Conservation (phyloP, 2,888 invertebrate genomes). For the Carabus problematicus region DNA sequence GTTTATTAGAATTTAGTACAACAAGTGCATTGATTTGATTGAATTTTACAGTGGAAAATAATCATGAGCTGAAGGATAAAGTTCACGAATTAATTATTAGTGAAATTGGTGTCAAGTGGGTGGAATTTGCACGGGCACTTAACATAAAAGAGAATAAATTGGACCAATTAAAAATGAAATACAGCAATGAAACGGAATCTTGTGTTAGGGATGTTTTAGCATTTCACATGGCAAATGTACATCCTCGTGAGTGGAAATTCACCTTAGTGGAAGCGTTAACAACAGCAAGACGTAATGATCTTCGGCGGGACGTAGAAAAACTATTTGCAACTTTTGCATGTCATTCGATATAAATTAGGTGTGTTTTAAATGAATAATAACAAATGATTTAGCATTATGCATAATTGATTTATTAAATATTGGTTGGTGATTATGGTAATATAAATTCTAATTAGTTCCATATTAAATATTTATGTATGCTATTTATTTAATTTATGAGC, state of each 20-base stretch:
- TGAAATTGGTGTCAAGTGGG: conserved; percentile 53
- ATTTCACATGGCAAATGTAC: conserved; percentile 47
- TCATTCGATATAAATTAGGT: not conserved
- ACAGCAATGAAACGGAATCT: conserved; percentile 45
- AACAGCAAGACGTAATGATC: conserved; percentile 51
- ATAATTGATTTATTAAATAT: too few species aligned
- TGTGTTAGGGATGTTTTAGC: conserved; percentile 48
- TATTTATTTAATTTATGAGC: not conserved
- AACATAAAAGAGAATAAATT: conserved; percentile 51
- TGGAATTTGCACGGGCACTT: conserved; percentile 52
- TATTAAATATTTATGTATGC: not conserved
- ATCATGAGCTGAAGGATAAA: conserved; percentile 36
- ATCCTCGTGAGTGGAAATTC: conserved; percentile 47
- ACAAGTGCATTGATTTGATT: not conserved
- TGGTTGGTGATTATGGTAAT: too few species aligned
- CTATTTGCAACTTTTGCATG: conserved; percentile 23
- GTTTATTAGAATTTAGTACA: not conserved
- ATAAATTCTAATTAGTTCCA: not conserved
- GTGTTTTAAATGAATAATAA: not conserved
- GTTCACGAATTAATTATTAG: conserved; percentile 46
- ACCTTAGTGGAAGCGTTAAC: conserved; percentile 49
- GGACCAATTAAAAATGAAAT: conserved; percentile 49
- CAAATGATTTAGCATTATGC: too few species aligned
- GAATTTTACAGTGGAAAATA: not conserved
- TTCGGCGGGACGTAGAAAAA: conserved; percentile 45